These are phyloP conservation scores for Stictocephala bisonia DNA, from an alignment of 2,888 invertebrate species.

Conservation along the genomic window DNA sequence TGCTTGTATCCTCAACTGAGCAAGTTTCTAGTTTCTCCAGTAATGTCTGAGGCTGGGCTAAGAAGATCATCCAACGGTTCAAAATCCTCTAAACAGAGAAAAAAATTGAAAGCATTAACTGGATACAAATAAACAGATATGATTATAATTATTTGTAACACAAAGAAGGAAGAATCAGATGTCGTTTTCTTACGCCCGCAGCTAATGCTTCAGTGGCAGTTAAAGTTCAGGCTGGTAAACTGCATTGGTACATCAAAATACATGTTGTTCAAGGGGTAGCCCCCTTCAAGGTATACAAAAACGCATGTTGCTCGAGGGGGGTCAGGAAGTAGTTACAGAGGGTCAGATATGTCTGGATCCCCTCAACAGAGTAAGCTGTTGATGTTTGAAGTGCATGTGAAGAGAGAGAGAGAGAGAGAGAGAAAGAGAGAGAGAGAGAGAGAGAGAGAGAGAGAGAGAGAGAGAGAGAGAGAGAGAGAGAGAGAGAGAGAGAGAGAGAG, in stretches of 20 bases:
- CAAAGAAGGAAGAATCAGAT: too few relatives aligned
- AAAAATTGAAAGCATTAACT: too few relatives aligned
- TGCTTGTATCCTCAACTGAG: constrained; percentile 27
- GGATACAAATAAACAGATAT: too few relatives aligned
- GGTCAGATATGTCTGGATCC: neutral
- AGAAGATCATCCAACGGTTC: constrained; percentile 23
- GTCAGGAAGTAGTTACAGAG: too few relatives aligned
- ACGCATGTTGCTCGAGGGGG: neutral
- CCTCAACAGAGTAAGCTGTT: neutral
- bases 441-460: neutral
- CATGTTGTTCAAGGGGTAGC: too few relatives aligned
- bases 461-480: neutral
- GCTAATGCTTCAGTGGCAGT: too few relatives aligned
- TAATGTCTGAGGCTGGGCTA: constrained; percentile 35
- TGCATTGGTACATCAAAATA: too few relatives aligned
- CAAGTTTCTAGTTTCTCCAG: constrained; percentile 25
- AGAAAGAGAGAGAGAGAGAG: neutral
- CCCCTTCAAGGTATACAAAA: too few relatives aligned
- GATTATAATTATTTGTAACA: too few relatives aligned
- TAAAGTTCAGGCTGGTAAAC: too few relatives aligned
- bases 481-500: neutral
- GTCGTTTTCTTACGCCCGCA: too few relatives aligned
- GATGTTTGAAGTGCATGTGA: neutral
- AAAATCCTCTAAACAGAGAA: constrained; percentile 24
- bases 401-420: constrained; percentile 2